phyloP scores from a whole-genome alignment of 2,113 vertebrate genomes.

The Paradoxurus hermaphroditus region DNA sequence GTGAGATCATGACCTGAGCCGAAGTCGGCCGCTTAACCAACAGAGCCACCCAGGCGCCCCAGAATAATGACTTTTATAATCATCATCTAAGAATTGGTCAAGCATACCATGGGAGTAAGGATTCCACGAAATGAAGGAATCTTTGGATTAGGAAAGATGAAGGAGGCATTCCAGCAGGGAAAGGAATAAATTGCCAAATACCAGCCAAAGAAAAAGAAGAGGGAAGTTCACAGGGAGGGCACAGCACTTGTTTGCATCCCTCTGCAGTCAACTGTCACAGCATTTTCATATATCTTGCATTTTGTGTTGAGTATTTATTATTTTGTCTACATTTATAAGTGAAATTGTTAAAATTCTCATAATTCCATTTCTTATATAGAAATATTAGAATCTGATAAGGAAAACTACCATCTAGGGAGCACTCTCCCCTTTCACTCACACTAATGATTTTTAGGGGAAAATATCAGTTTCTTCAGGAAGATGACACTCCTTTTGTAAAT shows the following conservation, averaged over 20 bases:
- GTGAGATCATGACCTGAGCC: too few species aligned
- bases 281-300: neutral
- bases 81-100: neutral
- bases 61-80: neutral
- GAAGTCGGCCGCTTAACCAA: too few species aligned
- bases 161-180: neutral
- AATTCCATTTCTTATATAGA: constrained; percentile 15
- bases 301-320: neutral
- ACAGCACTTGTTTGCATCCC: rapidly evolving
- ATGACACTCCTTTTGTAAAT: neutral
- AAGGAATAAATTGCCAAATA: neutral
- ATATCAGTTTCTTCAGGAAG: neutral
- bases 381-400: neutral
- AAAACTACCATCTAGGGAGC: neutral
- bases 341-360: neutral
- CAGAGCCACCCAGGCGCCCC: too few species aligned
- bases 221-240: rapidly evolving
- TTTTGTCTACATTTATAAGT: neutral
- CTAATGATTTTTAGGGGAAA: neutral
- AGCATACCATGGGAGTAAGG: neutral
- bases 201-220: neutral
- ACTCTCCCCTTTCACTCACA: neutral
- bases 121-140: neutral
- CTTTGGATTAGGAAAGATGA: neutral
- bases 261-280: neutral